Evolutionary conservation across 2,797 vertebrate genomes (phyloP).

Genomic region (Myotis daubentonii): DNA sequence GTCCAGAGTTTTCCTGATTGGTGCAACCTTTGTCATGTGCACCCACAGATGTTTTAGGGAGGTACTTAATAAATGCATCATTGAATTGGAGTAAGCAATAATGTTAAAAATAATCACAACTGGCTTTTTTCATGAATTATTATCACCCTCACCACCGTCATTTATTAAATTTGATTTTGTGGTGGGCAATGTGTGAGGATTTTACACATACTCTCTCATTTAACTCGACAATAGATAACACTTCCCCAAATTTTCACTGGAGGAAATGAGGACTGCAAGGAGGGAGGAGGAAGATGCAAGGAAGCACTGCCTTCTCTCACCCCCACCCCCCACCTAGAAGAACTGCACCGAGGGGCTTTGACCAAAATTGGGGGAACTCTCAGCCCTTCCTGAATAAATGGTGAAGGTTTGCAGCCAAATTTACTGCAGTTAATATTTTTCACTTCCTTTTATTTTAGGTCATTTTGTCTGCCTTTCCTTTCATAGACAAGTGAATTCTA

Average conservation of each 20-base stretch:
- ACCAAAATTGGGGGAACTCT: not conserved
- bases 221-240: not conserved
- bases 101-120: slow-evolving; percentile 43
- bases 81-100: slow-evolving; percentile 21
- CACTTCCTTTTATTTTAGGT: not conserved
- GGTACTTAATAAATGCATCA: not conserved
- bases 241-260: not conserved
- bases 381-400: not conserved
- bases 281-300: not conserved
- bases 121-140: not conserved
- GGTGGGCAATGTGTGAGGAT: not conserved
- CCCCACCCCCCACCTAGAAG: not conserved
- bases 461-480: not conserved
- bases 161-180: not conserved
- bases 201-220: not conserved
- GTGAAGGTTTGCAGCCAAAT: not conserved
- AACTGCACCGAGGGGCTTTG: not conserved
- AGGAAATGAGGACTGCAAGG: not conserved
- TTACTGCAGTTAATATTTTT: not conserved
- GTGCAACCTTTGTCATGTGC: not conserved
- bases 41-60: not conserved
- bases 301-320: not conserved
- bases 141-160: not conserved
- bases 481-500: not conserved
- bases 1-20: not conserved